phyloP scores from a whole-genome alignment of 2,888 invertebrate species.

The Dioctria rufipes region DNA sequence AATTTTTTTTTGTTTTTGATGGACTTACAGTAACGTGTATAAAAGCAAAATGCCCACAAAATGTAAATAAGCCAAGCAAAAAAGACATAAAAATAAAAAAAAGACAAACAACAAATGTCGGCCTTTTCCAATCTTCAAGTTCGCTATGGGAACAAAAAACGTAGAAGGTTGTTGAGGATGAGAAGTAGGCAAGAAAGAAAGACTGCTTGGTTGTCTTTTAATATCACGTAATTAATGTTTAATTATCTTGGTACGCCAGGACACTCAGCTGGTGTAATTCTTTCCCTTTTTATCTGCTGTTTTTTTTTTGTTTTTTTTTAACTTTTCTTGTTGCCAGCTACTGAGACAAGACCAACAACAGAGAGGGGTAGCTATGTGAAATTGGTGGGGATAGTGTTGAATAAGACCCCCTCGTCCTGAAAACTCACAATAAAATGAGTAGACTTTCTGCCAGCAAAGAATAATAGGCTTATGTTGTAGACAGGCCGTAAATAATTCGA shows the following conservation, averaged over 20 bases:
- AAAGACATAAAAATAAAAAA: constrained; percentile 3
- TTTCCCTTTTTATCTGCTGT: constrained; percentile 16
- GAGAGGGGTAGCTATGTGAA: constrained; percentile 19
- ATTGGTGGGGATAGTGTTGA: constrained; percentile 16
- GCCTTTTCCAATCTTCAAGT: not conserved
- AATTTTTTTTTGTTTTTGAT: constrained; percentile 52
- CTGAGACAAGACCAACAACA: not conserved
- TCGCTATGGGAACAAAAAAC: not conserved
- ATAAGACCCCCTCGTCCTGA: not conserved
- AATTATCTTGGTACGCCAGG: constrained; percentile 58
- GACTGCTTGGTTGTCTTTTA: constrained; percentile 52
- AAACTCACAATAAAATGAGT: constrained; percentile 54
- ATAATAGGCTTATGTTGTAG: constrained; percentile 60
- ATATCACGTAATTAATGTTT: constrained; percentile 60
- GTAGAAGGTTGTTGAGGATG: not conserved
- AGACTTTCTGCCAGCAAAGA: constrained; percentile 52
- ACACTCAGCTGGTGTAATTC: constrained; percentile 55
- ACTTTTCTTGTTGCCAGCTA: not conserved
- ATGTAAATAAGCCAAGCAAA: constrained; percentile 55
- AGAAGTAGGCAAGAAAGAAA: not conserved
- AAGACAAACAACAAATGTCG: constrained; percentile 23
- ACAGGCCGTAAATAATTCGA: constrained; percentile 59
- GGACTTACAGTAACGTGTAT: constrained; percentile 47
- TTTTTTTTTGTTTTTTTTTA: not conserved
- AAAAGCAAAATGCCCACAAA: constrained; percentile 52